Percentiles rank a stretch among this genome's conserved stretches.
Evolutionary conservation across 2,797 vertebrate species (phyloP).

Genomic region (Chelon labrosus): DNA sequence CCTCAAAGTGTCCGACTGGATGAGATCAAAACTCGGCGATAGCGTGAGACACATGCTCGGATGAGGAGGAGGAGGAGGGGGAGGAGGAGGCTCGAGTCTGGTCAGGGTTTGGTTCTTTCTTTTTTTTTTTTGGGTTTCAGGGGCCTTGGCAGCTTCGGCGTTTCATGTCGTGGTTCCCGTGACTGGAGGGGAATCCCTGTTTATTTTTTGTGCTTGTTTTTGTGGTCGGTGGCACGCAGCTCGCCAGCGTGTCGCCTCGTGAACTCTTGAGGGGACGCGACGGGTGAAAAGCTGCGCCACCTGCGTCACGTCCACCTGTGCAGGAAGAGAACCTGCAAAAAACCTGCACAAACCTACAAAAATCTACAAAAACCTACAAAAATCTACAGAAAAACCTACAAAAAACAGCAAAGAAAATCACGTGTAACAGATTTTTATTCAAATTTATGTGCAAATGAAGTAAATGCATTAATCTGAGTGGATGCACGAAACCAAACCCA

Average conservation of each 20-base stretch:
- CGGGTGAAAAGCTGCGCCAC: no score
- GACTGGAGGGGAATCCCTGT: conserved; percentile 68
- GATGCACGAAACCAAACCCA: no score
- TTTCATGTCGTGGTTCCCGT: conserved; percentile 58
- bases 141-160: conserved; percentile 61
- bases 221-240: conserved; percentile 63
- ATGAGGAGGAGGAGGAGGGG: no score
- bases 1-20: conserved; percentile 84
- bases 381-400: no score
- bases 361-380: no score
- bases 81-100: conserved; percentile 38
- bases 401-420: no score
- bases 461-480: no score
- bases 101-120: conserved; percentile 8
- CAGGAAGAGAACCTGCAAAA: no score
- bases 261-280: conserved; percentile 31
- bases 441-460: no score
- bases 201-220: conserved; percentile 29
- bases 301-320: no score
- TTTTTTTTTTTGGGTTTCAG: conserved; percentile 35
- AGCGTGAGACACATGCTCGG: conserved; percentile 58
- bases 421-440: no score
- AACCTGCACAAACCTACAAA: no score
- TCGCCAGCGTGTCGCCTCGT: conserved; percentile 67
- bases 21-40: conserved; percentile 81